Conservation (phyloP, 2,888 invertebrate genomes). For the Chymomyza fuscimana region DNA sequence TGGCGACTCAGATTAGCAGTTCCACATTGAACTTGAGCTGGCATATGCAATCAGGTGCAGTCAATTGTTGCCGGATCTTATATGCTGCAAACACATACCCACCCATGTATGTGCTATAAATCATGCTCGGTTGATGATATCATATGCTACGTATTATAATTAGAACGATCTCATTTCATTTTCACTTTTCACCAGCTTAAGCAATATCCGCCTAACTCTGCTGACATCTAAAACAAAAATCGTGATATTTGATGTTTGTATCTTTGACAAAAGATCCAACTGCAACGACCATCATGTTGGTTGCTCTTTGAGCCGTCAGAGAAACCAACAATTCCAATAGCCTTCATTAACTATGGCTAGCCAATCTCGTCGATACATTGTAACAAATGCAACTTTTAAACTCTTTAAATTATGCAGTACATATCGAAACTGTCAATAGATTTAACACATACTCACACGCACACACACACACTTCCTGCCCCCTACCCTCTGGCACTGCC, state of each 20-base stretch:
- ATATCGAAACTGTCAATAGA: constrained; percentile 43
- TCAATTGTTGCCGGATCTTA: constrained; percentile 67
- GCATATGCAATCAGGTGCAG: constrained; percentile 66
- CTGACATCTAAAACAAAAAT: constrained; percentile 72
- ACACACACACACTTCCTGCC: constrained; percentile 23
- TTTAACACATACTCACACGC: constrained; percentile 28
- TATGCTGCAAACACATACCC: constrained; percentile 19
- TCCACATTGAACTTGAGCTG: constrained; percentile 68
- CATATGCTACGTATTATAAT: constrained; percentile 52
- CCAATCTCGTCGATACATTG: constrained; percentile 47
- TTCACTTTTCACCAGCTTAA: constrained; percentile 60
- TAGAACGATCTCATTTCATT: constrained; percentile 66
- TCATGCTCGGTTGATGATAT: constrained; percentile 64
- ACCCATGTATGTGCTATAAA: constrained; percentile 40
- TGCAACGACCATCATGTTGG: constrained; percentile 31
- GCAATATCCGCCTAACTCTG: constrained; percentile 50
- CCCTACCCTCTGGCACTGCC: constrained; percentile 25
- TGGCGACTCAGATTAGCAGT: constrained; percentile 61
- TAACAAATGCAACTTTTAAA: constrained; percentile 63
- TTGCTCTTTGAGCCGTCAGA: neutral
- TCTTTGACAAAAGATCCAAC: constrained; percentile 27
- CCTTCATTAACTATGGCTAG: constrained; percentile 42
- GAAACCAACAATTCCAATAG: constrained; percentile 38
- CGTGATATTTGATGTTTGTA: constrained; percentile 68
- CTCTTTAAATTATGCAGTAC: constrained; percentile 68